Base-by-base conservation (phyloP, 1,140 invertebrate species). In the Trichoplusia ni region DNA sequence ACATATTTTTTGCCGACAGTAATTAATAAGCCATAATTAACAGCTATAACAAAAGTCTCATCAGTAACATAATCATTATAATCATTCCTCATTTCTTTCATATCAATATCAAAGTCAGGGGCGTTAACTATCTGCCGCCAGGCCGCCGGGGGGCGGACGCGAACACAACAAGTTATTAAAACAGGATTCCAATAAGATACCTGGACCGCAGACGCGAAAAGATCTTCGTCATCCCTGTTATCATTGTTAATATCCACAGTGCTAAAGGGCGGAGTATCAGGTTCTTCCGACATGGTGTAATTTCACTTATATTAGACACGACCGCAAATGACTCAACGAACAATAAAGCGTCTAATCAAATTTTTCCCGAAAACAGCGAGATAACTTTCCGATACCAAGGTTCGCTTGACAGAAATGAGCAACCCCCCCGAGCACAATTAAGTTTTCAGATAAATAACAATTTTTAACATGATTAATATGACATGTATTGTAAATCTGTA, bases 151-250 rank as follows among this genome's bases (percentile, higher is more conserved):
- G 75, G 78, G 77, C 77, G 78, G 72, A 82, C 44, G 68, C 69
- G 31, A 25, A 64, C 56, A 67, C 53, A 67, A 62, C 61, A 62
- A 72, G 64, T 58, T 69, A 79, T 70, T 67, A 77, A 74, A 81
- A 83, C 75, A 79, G 73, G 77, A 86, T 81, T 90, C 78, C 54
- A 81, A 75, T 81, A 85, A 78, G 77, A 91, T 92, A 96, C 95
- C 92, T 96, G 95, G 66, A 95, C 92, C 14, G 95, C 94, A 51
- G 95, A 96, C 51, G 93, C 92, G 85, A 96, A 97, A 73, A 96
- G 92, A 91, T 96, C 95, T 72, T 95, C 94, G 67, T 94, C 93
- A 69, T 95, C 94, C 60, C 95, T 94, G 38, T 94, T 94, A 27
- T 94, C 92, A 71, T 94, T 93, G 72, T 94, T 93, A 54, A 93